phyloP scores from a whole-genome alignment of 1,140 invertebrate genomes.

The Zaprionus kolodkinae region DNA sequence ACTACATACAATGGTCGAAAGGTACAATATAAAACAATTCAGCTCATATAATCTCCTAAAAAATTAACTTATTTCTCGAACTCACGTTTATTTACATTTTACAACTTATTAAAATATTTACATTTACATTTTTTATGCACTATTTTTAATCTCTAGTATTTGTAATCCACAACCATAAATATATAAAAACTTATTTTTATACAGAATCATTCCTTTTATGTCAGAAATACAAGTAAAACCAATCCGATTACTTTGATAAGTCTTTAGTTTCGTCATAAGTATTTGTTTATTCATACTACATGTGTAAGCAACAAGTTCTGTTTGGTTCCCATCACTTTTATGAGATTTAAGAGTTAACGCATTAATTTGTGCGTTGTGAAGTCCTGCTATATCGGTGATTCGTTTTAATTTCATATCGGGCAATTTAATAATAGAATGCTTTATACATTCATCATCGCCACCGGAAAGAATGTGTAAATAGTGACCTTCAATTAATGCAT shows the following conservation, averaged over 20 bases:
- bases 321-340: neutral
- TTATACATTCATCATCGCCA: slow-evolving; percentile 75
- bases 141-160: slow-evolving; percentile 14
- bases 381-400: neutral
- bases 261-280: slow-evolving; percentile 44
- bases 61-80: no score
- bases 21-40: no score
- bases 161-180: slow-evolving; percentile 63
- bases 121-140: neutral
- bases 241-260: slow-evolving; percentile 5
- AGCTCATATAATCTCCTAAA: no score
- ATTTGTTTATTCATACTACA: slow-evolving; percentile 67
- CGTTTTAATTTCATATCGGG: slow-evolving; percentile 1
- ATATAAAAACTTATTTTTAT: slow-evolving; percentile 32
- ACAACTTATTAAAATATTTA: neutral
- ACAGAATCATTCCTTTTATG: slow-evolving; percentile 57
- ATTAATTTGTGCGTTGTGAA: slow-evolving; percentile 67
- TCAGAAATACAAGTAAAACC: slow-evolving; percentile 61
- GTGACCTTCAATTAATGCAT: slow-evolving; percentile 30
- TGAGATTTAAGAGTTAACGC: slow-evolving; percentile 37
- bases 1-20: no score
- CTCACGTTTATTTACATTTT: no score
- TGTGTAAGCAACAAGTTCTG: slow-evolving; percentile 44
- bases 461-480: slow-evolving; percentile 68
- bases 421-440: slow-evolving; percentile 47